phyloP scores from a whole-genome alignment of 2,888 invertebrate species.

The Digitonthophagus gazella region DNA sequence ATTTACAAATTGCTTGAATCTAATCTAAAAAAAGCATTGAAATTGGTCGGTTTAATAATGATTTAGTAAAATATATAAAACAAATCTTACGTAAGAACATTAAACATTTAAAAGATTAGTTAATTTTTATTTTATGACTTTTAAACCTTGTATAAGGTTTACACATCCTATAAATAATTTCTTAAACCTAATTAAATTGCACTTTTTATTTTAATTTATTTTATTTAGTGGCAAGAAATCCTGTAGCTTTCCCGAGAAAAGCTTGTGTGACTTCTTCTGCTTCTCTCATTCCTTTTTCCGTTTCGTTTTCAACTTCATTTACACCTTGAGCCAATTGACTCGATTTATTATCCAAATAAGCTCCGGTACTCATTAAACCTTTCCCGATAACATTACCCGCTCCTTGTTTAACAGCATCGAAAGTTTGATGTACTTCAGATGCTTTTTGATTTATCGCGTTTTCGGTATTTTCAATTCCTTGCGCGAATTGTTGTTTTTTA shows the following conservation, averaged over 20 bases:
- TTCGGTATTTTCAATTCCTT: slow-evolving; percentile 25
- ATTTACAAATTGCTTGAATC: no score
- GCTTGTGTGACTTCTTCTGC: slow-evolving; percentile 30
- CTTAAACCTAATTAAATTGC: neutral
- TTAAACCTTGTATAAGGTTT: no score
- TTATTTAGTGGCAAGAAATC: slow-evolving; percentile 31
- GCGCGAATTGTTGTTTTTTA: slow-evolving; percentile 26
- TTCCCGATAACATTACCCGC: slow-evolving; percentile 30
- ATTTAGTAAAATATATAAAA: neutral
- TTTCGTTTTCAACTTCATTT: slow-evolving; percentile 34
- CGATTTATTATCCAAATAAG: slow-evolving; percentile 34
- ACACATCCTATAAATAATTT: neutral
- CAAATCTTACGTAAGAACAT: neutral
- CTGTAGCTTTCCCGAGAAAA: slow-evolving; percentile 34
- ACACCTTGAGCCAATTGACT: slow-evolving; percentile 34
- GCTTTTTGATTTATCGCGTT: slow-evolving; percentile 42
- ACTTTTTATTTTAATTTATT: slow-evolving; percentile 6
- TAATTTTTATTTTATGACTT: no score
- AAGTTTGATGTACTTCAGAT: slow-evolving; percentile 32
- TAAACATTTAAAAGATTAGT: neutral
- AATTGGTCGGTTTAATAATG: neutral
- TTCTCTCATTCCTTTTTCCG: slow-evolving; percentile 32
- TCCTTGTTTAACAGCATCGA: slow-evolving; percentile 25
- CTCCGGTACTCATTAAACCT: slow-evolving; percentile 31
- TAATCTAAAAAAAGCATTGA: neutral